Evolutionary conservation across 1,140 invertebrate species (phyloP), one percentile per base, ranked within the genome.

Genomic region (Leptoteleia sp.): DNA sequence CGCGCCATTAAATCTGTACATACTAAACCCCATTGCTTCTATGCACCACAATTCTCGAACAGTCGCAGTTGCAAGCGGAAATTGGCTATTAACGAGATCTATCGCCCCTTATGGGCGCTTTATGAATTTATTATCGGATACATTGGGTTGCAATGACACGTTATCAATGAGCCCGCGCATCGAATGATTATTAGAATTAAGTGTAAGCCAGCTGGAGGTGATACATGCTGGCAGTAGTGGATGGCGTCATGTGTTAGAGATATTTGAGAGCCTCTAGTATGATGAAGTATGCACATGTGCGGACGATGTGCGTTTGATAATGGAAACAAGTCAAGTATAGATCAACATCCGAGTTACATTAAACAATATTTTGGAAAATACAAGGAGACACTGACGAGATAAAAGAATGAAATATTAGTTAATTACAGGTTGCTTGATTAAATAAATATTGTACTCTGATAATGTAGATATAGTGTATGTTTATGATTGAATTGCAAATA

Each of bases 211-310:
- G 59, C 68, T 81, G 79, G 45, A 47, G 47, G 37, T 73, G 77
- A 79, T 79, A 79, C 65, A 67, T 65, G 45, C 70, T 50, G 52
- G 67, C 38, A 80, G 59, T 71, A 71, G 71, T 70, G 40, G 47
- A 77, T 71, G 47, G 79, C 79, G 79, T 81, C 79, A 81, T 55
- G 40, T 81, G 79, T 71, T 75, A 33, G 59, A 48, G 68, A 81
- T 81, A 77, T 81, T 77, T 81, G 79, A 81, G 65, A 71, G 68
- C 73, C 64, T 73, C 37, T 57, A 42, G 61, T 48, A 76, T 80
- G 65, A 80, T 72, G 72, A 57, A 80, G 72, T 67, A 61, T 67
- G 71, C 67, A 79, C 65, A 72, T 80, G 59, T 76, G 76, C 59
- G 19, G 64, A 70, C 62, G 59, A 79, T 79, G 64, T 71, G 47